Conservation (phyloP, 1,140 invertebrate genomes). For the Drosophila albomicans region DNA sequence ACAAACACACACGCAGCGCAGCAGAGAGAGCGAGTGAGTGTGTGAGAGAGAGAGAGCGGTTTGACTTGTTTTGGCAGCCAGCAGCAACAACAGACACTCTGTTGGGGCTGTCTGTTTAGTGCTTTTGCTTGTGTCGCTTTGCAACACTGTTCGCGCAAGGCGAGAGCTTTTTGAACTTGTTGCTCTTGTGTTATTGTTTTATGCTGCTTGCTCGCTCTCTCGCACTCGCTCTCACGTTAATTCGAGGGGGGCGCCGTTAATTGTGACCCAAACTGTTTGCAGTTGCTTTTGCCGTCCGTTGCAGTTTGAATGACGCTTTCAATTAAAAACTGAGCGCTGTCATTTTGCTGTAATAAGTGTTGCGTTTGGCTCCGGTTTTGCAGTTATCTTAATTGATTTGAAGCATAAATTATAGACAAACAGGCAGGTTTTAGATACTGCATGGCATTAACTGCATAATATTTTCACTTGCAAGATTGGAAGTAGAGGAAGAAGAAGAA, state of each 20-base stretch:
- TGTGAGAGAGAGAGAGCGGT: slow-evolving; percentile 21
- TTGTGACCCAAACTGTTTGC: slow-evolving; percentile 13
- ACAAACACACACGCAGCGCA: slow-evolving; percentile 38
- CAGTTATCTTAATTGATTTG: slow-evolving; percentile 78
- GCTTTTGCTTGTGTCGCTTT: slow-evolving; percentile 30
- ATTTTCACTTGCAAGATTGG: not conserved
- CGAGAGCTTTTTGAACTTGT: slow-evolving; percentile 47
- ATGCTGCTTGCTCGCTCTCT: slow-evolving; percentile 3
- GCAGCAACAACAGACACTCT: slow-evolving; percentile 9
- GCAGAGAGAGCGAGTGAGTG: slow-evolving; percentile 1
- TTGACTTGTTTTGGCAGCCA: slow-evolving; percentile 39
- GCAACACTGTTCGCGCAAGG: slow-evolving; percentile 36
- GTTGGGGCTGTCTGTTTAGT: not conserved
- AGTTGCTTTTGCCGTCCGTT: slow-evolving; percentile 27
- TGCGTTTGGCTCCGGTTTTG: slow-evolving; percentile 38
- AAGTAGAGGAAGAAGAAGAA: no score
- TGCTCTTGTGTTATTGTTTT: slow-evolving; percentile 34
- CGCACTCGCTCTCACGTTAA: slow-evolving; percentile 12
- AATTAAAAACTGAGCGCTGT: slow-evolving; percentile 69
- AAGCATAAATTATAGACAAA: slow-evolving; percentile 69
- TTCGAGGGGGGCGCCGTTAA: slow-evolving; percentile 41
- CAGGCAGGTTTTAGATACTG: slow-evolving; percentile 39
- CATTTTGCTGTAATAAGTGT: slow-evolving; percentile 30
- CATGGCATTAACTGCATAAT: not conserved
- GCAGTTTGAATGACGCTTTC: slow-evolving; percentile 54